Conservation (phyloP, 2,888 invertebrate genomes). For the Marronus borbonicus region DNA sequence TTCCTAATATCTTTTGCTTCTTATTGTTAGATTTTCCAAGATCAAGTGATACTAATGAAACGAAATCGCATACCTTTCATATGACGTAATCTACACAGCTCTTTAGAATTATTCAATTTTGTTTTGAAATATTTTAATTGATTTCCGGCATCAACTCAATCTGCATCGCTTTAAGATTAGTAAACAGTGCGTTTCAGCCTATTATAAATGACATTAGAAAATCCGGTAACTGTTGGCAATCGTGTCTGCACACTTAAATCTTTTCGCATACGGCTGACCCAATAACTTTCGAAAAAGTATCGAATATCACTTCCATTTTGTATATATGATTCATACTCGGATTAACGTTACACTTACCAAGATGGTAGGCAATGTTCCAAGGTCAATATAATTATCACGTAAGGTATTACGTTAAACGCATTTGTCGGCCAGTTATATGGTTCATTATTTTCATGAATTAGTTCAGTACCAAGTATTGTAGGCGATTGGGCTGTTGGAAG, state of each 20-base stretch:
- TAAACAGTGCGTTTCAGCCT: neutral
- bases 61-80: too few species aligned
- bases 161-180: neutral
- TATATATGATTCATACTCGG: neutral
- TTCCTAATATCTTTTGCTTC: too few species aligned
- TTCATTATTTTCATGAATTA: neutral
- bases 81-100: too few species aligned
- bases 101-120: neutral
- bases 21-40: too few species aligned
- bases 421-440: neutral
- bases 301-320: neutral
- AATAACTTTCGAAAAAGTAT: neutral
- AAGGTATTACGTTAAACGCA: constrained; percentile 1
- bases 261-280: neutral
- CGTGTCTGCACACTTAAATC: neutral
- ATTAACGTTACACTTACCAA: neutral
- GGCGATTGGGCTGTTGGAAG: too few species aligned
- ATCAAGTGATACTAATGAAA: too few species aligned
- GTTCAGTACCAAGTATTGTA: too few species aligned
- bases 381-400: neutral
- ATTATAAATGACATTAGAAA: neutral
- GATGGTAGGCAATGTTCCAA: neutral
- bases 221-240: constrained; percentile 13
- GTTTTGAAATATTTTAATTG: neutral
- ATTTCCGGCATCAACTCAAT: neutral